Base-by-base conservation (phyloP, 2,113 vertebrate species). In the Hydrochoerus hydrochaeris region DNA sequence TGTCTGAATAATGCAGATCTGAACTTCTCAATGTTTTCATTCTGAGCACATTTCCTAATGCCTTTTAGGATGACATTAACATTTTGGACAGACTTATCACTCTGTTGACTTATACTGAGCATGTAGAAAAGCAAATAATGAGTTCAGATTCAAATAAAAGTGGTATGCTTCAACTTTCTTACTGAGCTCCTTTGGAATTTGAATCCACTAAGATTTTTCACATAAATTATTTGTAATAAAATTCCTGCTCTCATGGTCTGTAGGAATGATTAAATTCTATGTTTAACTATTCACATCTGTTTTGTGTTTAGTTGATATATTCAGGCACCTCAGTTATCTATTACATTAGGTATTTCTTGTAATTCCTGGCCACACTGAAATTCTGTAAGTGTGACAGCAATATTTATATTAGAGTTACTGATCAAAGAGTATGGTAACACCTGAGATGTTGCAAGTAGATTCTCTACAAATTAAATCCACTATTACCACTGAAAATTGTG, bases 101-200 rank as follows among this genome's bases (percentile, higher is more conserved):
- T 92, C 38, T 80, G 26, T 54, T 67, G 91, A 83, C 88, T 88
- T 49, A 88, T 57, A 63, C 30, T 49, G 57, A 85, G 22, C 44
- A 35, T 62, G 44, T 14, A 63, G 75, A 38, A 95, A 87, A 77
- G 20, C 58, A 95, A 77, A 85, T 19, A 28, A 94, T 77, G 49
- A 65, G 9, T n/a, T 52, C 49, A 52, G 80, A 94, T 85, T 88
- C 88, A 85, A 90, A 91, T 52, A 88, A 52, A 92, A 93, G 75
- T 85, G 73, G 30, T 20, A 49, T 35, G 16, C 17, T 38, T 90
- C 38, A 84, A 44, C 7, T 73, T 69, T 89, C 17, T 20, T 32
- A 52, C 9, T 90, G 10, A 65, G 71, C 35, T 0, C 8, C n/a
- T 82, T 58, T 73, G 82, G 19, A 77, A 85, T 84, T 88, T 71